These are phyloP conservation scores for Noctilio leporinus DNA, from an alignment of 2,113 vertebrate species.

Conservation along the genomic window DNA sequence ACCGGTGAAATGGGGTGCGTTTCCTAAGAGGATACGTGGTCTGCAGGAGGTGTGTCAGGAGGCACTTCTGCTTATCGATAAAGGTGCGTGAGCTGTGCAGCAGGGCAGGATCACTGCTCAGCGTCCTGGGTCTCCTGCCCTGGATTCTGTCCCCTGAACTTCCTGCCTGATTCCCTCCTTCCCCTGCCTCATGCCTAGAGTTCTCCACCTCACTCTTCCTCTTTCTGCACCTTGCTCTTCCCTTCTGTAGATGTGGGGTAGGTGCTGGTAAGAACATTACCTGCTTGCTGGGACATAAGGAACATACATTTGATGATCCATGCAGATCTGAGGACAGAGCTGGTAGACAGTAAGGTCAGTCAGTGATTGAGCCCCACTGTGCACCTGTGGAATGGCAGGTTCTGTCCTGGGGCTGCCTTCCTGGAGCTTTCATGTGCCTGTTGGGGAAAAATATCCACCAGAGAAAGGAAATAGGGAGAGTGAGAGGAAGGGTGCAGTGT, in stretches of 20 bases:
- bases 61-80: too few species aligned
- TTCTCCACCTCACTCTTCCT: background rate
- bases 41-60: too few species aligned
- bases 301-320: accelerated
- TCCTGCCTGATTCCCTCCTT: too few species aligned
- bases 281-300: background rate
- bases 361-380: background rate
- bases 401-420: accelerated
- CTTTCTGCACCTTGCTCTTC: background rate
- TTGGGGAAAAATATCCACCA: background rate
- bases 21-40: too few species aligned
- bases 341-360: background rate
- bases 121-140: too few species aligned
- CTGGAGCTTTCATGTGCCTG: accelerated
- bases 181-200: too few species aligned
- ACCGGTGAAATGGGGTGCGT: too few species aligned
- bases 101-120: too few species aligned
- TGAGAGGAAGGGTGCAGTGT: background rate
- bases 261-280: too few species aligned
- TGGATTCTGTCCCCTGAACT: too few species aligned
- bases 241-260: background rate
- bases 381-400: background rate
- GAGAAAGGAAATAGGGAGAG: background rate
- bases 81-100: too few species aligned
- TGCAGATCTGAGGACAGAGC: background rate